Percentiles rank a stretch among this genome's conserved stretches.
phyloP scores from a whole-genome alignment of 2,797 vertebrate species.

The Synanceia verrucosa region DNA sequence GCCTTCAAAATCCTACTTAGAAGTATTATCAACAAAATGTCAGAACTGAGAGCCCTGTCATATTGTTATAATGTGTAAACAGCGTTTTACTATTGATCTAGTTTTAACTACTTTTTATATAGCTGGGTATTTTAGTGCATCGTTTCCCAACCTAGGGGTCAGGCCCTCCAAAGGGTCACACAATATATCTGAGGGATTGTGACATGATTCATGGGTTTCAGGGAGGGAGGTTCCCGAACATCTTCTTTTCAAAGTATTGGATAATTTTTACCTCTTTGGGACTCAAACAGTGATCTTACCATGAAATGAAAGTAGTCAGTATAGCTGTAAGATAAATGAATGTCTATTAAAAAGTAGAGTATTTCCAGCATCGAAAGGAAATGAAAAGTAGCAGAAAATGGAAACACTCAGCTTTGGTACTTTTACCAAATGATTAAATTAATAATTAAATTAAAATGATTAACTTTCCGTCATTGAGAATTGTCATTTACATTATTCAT shows the following conservation, averaged over 20 bases:
- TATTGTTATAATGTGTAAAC: neutral
- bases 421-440: too few species aligned
- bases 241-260: neutral
- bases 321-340: neutral
- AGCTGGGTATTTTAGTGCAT: neutral
- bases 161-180: neutral
- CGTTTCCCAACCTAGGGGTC: neutral
- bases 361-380: neutral
- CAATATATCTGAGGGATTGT: neutral
- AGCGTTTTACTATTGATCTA: neutral
- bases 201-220: neutral
- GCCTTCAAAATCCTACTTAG: neutral
- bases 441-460: neutral
- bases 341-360: neutral
- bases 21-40: neutral
- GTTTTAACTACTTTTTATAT: neutral
- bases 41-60: neutral
- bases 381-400: neutral
- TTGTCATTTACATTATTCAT: accelerated
- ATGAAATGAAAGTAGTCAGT: neutral
- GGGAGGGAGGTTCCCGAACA: neutral
- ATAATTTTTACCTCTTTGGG: neutral
- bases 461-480: neutral
- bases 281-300: neutral
- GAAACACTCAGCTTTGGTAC: neutral